phyloP scores from a whole-genome alignment of 2,113 vertebrate species.

The Bufo bufo region DNA sequence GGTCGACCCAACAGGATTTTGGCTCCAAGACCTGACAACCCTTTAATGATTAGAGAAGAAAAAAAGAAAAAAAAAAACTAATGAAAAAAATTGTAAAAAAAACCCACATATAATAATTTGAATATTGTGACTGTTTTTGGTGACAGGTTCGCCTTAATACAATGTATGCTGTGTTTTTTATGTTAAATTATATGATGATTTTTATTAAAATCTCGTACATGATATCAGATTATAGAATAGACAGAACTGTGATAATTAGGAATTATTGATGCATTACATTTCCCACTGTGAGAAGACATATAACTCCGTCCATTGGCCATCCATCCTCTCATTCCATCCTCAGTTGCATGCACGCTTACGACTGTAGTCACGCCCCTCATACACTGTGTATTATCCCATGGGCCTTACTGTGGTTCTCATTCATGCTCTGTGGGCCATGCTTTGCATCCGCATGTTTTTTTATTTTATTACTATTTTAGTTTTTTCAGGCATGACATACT shows the following conservation, averaged over 20 bases:
- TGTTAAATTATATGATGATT: conserved; percentile 56
- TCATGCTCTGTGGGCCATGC: conserved; percentile 63
- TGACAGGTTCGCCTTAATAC: conserved; percentile 2
- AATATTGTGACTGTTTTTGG: background rate
- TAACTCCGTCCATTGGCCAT: conserved; percentile 65
- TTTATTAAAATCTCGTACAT: conserved; percentile 60
- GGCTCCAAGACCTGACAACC: too few relatives aligned
- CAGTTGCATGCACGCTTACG: conserved; percentile 62
- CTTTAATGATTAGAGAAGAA: too few relatives aligned
- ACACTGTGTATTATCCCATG: background rate
- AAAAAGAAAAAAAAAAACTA: too few relatives aligned
- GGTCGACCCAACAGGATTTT: too few relatives aligned
- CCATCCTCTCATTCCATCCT: conserved; percentile 69
- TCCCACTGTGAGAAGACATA: conserved; percentile 68
- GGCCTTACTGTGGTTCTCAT: background rate
- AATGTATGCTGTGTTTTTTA: background rate
- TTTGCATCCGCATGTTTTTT: conserved; percentile 70
- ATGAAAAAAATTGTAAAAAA: too few relatives aligned
- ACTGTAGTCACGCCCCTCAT: conserved; percentile 48
- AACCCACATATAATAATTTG: background rate
- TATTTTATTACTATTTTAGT: conserved; percentile 20
- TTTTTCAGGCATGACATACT: conserved; percentile 72
- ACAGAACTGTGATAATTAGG: conserved; percentile 66
- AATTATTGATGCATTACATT: conserved; percentile 68
- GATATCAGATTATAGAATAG: conserved; percentile 63